Evolutionary conservation across 1,140 invertebrate species (phyloP).

Genomic region (Aphidius gifuensis): DNA sequence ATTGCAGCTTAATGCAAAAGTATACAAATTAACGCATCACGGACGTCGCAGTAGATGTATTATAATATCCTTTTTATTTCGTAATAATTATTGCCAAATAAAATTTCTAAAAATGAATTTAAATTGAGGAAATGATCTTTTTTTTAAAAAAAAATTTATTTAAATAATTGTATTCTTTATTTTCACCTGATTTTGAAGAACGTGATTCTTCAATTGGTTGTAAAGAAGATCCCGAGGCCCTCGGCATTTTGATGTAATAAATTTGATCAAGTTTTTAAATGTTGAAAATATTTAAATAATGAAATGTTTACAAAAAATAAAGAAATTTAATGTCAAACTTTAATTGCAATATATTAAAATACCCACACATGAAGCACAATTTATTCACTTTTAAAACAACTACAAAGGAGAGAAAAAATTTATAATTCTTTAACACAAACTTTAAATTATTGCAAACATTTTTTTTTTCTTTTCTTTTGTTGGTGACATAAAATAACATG

Average conservation of each 20-base stretch:
- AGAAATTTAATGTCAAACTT: background rate
- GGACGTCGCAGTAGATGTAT: too few relatives aligned
- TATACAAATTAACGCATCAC: slow-evolving; percentile 11
- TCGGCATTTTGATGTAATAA: slow-evolving; percentile 27
- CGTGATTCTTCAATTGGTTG: slow-evolving; percentile 47
- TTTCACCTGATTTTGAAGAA: slow-evolving; percentile 41
- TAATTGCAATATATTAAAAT: too few relatives aligned
- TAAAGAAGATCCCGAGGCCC: slow-evolving; percentile 27
- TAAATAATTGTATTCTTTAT: background rate
- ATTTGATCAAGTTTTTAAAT: background rate
- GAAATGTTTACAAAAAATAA: background rate
- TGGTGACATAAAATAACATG: too few relatives aligned
- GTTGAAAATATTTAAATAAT: slow-evolving; percentile 2
- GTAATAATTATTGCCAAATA: too few relatives aligned
- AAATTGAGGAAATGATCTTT: background rate
- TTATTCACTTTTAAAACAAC: background rate
- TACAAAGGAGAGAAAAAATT: too few relatives aligned
- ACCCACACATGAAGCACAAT: background rate
- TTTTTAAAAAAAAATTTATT: background rate
- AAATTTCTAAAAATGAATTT: background rate
- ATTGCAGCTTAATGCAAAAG: slow-evolving; percentile 1
- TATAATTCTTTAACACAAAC: too few relatives aligned
- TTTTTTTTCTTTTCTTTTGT: too few relatives aligned
- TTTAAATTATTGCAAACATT: too few relatives aligned
- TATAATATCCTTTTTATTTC: too few relatives aligned